Conservation (phyloP, 2,888 invertebrate species). For the Acrobeloides nanus region DNA sequence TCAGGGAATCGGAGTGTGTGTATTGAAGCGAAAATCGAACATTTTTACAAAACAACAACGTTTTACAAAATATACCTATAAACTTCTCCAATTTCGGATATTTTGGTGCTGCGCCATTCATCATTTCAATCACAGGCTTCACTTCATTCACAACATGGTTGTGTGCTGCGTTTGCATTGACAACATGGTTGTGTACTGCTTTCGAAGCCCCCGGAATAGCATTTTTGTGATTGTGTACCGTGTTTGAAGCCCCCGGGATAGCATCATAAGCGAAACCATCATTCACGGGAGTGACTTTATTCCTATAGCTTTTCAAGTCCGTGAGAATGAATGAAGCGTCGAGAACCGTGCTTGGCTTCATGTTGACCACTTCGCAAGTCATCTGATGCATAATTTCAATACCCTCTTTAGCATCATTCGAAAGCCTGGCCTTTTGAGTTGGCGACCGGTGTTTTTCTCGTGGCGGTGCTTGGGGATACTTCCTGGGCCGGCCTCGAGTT, state of each 20-base stretch:
- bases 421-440: constrained; percentile 14
- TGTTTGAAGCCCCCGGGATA: constrained; percentile 1
- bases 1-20: too few species aligned
- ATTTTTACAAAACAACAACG: constrained; percentile 7
- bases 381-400: constrained; percentile 29
- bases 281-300: background rate
- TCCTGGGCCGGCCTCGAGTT: constrained; percentile 2
- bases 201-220: too few species aligned
- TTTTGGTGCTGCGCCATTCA: constrained; percentile 2
- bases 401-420: constrained; percentile 28
- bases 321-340: background rate
- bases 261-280: background rate
- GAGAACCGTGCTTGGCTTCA: background rate
- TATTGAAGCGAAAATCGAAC: constrained; percentile 5
- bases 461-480: constrained; percentile 7
- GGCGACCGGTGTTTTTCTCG: constrained; percentile 13
- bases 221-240: background rate
- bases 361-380: constrained; percentile 16
- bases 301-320: background rate
- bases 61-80: constrained; percentile 15
- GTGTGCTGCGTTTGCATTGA: too few species aligned
- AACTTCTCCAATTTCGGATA: constrained; percentile 24
- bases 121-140: background rate
- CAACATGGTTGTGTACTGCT: too few species aligned
- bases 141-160: too few species aligned